A percentile compares a stretch with the other conserved stretches of the same genome.
phyloP scores from a whole-genome alignment of 2,113 vertebrate genomes.

The Candoia aspera region DNA sequence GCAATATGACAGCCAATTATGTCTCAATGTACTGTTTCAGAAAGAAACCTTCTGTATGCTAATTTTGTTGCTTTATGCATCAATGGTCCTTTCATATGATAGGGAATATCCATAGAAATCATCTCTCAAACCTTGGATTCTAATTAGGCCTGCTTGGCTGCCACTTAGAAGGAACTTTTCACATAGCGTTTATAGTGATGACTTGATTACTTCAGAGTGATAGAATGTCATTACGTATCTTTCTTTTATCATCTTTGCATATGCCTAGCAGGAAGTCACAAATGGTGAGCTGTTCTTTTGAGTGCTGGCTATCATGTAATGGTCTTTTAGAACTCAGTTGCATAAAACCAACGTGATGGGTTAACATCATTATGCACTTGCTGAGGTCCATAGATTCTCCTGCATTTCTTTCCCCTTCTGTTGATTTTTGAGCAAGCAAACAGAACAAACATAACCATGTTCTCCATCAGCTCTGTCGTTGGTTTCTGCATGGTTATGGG shows the following conservation, averaged over 20 bases:
- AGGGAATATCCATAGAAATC: conserved; percentile 5
- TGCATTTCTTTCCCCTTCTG: not conserved
- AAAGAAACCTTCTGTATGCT: conserved; percentile 15
- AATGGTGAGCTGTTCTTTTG: not conserved
- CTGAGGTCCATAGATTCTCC: not conserved
- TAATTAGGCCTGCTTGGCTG: conserved; percentile 13
- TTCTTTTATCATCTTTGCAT: conserved; percentile 17
- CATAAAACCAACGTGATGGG: not conserved
- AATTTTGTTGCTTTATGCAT: conserved; percentile 25
- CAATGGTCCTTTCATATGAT: not conserved
- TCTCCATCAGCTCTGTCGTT: not conserved
- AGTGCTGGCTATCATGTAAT: not conserved
- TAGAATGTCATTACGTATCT: not conserved
- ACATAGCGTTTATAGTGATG: not conserved
- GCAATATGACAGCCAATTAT: conserved; percentile 35
- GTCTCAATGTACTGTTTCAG: conserved; percentile 1
- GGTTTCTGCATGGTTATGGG: not conserved
- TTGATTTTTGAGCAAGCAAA: not conserved
- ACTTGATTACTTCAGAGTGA: not conserved
- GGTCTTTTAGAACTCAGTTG: not conserved
- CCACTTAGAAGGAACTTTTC: not conserved
- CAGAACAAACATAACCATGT: not conserved
- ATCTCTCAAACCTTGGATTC: conserved; percentile 9
- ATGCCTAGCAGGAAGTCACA: not conserved
- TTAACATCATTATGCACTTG: not conserved